Evolutionary conservation across 1,140 invertebrate species (phyloP).

Genomic region (Episyrphus balteatus): DNA sequence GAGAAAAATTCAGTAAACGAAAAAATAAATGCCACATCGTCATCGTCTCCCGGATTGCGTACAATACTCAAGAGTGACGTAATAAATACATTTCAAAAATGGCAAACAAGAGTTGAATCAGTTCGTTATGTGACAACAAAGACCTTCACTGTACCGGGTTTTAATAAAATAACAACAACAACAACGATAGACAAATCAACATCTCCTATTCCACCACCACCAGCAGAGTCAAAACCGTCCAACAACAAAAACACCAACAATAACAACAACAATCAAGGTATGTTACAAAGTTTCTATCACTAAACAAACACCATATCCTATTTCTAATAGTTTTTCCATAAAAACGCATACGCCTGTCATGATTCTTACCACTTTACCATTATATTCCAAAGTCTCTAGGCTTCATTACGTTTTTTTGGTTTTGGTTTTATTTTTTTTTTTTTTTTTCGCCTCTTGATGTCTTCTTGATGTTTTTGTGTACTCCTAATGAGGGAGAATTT

Average conservation of each 20-base stretch:
- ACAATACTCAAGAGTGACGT: slow-evolving; percentile 21
- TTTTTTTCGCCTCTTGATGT: too few species aligned
- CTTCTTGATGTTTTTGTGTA: too few species aligned
- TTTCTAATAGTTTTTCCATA: not conserved
- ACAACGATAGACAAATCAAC: slow-evolving; percentile 7
- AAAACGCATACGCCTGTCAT: too few species aligned
- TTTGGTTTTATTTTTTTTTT: too few species aligned
- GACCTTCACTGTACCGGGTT: slow-evolving; percentile 27
- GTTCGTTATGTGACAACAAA: slow-evolving; percentile 33
- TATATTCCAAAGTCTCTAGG: too few species aligned
- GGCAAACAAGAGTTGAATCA: slow-evolving; percentile 33
- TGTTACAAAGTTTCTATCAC: too few species aligned
- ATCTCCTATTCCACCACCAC: slow-evolving; percentile 1
- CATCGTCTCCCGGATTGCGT: slow-evolving; percentile 7
- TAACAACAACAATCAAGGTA: not conserved
- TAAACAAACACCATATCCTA: not conserved
- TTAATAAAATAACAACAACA: slow-evolving; percentile 12
- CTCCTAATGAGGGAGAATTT: too few species aligned
- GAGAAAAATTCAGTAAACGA: too few species aligned
- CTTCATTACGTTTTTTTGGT: too few species aligned
- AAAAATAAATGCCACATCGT: not conserved
- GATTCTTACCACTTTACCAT: too few species aligned
- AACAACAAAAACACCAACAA: not conserved
- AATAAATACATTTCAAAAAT: slow-evolving; percentile 33
- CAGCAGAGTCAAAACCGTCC: not conserved